Evolutionary conservation across 2,888 invertebrate species (phyloP), one percentile per base, ranked within the genome.

Genomic region (Dioctria rufipes): DNA sequence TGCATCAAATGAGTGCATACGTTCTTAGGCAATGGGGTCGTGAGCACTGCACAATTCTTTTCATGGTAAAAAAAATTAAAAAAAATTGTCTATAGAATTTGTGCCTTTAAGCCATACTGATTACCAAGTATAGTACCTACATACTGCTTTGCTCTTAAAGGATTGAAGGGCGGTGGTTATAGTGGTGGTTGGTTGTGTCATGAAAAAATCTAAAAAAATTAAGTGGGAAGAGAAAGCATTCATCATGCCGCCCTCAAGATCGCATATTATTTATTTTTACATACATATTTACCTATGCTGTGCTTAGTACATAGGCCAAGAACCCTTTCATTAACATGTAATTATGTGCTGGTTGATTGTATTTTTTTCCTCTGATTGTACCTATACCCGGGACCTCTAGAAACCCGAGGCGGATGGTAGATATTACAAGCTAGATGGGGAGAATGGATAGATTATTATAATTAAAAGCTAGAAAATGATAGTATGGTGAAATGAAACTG

Each of bases 391-490:
- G 43, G 49, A 25, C 25, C 25, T 25, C 25, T 25, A 25, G 25
- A 25, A 25, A 25, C 25, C 25, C 25, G 25, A 25, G 25, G 25
- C 25, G 25, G 2, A 25, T 25, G 25, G 25, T 25, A 25, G 1
- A 25, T 25, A 25, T 25, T 0, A 0, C 25, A 25, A 25, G 49
- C 67, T 25, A 67, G 46, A 63, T 37, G 61, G 49, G 49, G 8
- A 25, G 67, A 43, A 67, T 67, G 67, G 67, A 46, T 49, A 46
- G 43, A 67, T 67, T 42, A 25, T 25, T 25, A 67, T 67, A 67
- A 67, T 46, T 67, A 67, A 67, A 46, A 67, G 67, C 37, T 67
- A 46, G 43, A 67, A 43, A 46, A 51, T 67, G 25, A 67, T 46
- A 25, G 25, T 25, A 25, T 25, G 25, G 25, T 25, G 25, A 25